A percentile compares a stretch with the other conserved stretches of the same genome.
Conservation (phyloP, 1,140 invertebrate genomes). For the Papilio xuthus region DNA sequence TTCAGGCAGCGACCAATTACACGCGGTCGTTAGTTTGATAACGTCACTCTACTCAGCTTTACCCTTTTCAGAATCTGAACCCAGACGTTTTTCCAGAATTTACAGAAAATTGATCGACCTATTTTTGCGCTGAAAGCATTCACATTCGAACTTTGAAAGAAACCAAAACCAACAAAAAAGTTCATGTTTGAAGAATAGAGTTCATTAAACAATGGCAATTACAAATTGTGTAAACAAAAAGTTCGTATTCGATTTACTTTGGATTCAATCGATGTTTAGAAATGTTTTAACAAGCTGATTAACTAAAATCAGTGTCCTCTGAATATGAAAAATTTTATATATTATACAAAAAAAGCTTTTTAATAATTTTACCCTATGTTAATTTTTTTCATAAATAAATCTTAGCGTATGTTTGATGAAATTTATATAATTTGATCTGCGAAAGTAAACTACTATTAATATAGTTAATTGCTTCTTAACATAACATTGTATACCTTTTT, state of each 20-base stretch:
- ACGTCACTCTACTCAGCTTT: conserved; percentile 32
- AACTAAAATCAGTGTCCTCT: too few relatives aligned
- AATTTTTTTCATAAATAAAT: too few relatives aligned
- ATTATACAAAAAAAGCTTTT: background rate
- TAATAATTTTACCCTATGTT: too few relatives aligned
- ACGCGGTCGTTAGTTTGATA: conserved; percentile 34
- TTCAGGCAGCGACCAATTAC: conserved; percentile 28
- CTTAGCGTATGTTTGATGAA: too few relatives aligned
- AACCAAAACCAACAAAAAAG: background rate
- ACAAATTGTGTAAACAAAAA: background rate
- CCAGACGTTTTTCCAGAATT: conserved; percentile 19
- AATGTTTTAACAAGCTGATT: background rate
- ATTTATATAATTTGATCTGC: too few relatives aligned
- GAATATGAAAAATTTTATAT: background rate
- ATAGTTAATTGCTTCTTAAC: background rate
- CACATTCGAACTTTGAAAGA: background rate
- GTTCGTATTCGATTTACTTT: background rate
- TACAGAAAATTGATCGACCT: conserved; percentile 25
- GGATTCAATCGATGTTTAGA: background rate
- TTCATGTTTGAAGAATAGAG: background rate
- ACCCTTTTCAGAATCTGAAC: conserved; percentile 31
- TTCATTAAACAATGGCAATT: background rate
- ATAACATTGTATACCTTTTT: background rate
- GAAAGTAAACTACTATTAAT: too few relatives aligned
- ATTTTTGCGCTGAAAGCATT: conserved; percentile 13